Evolutionary conservation across 2,888 invertebrate genomes (phyloP).

Genomic region (Bellardia pandia): DNA sequence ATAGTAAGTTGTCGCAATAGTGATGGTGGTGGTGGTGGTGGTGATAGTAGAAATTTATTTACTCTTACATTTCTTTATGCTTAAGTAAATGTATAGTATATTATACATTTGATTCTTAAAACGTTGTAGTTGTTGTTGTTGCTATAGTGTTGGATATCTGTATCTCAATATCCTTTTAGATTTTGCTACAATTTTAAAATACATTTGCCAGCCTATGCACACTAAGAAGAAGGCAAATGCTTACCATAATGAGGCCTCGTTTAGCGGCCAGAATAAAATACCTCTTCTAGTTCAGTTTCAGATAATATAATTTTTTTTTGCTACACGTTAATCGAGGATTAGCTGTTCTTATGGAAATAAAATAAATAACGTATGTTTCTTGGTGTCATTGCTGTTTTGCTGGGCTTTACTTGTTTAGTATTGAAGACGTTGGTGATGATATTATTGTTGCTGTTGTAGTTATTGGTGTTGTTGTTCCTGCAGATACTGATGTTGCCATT

Average conservation of each 20-base stretch:
- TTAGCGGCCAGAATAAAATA: constrained; percentile 1
- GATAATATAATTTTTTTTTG: too few relatives aligned
- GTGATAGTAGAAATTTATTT: not conserved
- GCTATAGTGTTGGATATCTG: constrained; percentile 60
- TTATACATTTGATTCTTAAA: constrained; percentile 57
- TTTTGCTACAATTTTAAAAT: constrained; percentile 52
- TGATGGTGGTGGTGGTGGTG: not conserved
- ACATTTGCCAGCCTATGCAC: constrained; percentile 20
- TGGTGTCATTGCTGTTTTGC: constrained; percentile 55
- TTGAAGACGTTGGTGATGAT: constrained; percentile 65
- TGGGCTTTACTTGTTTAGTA: constrained; percentile 51
- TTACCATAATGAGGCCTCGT: not conserved
- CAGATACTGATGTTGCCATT: constrained; percentile 10
- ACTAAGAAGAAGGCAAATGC: not conserved
- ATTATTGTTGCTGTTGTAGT: constrained; percentile 20
- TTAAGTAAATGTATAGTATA: constrained; percentile 44
- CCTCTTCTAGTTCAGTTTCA: too few relatives aligned
- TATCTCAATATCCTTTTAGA: constrained; percentile 71
- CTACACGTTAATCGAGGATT: not conserved
- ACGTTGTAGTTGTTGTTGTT: constrained; percentile 21
- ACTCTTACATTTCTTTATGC: constrained; percentile 30
- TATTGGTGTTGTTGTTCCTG: constrained; percentile 31
- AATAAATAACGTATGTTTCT: constrained; percentile 65
- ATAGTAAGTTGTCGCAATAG: not conserved
- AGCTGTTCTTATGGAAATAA: constrained; percentile 33